phyloP scores from a whole-genome alignment of 2,113 vertebrate species.

The Cyprinus carpio region DNA sequence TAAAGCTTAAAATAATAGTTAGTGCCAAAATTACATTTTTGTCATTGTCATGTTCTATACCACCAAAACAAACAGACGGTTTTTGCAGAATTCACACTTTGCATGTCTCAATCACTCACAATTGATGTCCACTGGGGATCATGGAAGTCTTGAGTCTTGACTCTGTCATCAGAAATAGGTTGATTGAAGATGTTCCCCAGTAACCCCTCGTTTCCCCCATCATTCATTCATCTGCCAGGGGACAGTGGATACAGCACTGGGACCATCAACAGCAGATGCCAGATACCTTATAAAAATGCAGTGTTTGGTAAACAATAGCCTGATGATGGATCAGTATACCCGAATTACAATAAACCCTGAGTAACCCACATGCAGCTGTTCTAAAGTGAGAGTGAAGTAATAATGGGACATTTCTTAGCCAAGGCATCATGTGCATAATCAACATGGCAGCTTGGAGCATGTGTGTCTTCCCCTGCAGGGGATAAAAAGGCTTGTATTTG shows the following conservation, averaged over 20 bases:
- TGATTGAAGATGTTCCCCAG: not conserved
- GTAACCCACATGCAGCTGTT: not conserved
- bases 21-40: not conserved
- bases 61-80: not conserved
- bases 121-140: not conserved
- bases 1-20: not conserved
- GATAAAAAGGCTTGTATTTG: not conserved
- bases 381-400: not conserved
- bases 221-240: not conserved
- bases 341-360: not conserved
- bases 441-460: not conserved
- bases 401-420: not conserved
- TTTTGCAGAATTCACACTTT: not conserved
- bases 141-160: not conserved
- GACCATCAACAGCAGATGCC: constrained; percentile 13
- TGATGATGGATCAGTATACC: not conserved
- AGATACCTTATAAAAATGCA: not conserved
- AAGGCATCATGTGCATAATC: not conserved
- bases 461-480: not conserved
- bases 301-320: not conserved
- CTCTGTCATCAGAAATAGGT: not conserved
- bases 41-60: not conserved
- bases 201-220: not conserved
- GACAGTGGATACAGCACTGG: not conserved
- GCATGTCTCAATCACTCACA: not conserved